These are phyloP conservation scores for Acropora yongei DNA, from an alignment of 64 coral and sea anemone genomes.

Conservation along the genomic window DNA sequence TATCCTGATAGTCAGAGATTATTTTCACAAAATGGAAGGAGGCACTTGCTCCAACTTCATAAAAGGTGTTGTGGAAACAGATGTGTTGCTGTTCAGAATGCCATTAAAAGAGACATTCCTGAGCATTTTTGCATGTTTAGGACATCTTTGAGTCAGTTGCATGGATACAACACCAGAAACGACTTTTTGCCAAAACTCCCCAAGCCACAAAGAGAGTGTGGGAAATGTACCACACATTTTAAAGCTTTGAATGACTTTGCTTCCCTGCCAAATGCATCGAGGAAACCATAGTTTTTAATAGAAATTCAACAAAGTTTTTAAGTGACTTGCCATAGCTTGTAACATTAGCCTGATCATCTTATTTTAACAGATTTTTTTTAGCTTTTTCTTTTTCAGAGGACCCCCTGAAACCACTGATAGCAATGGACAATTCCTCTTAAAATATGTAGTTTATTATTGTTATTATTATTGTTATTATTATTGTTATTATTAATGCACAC, in stretches of 20 bases:
- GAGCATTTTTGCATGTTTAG: conserved; percentile 49
- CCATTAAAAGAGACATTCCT: conserved; percentile 38
- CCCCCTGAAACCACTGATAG: too few species aligned
- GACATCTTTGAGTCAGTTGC: conserved; percentile 3
- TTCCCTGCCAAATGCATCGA: too few species aligned
- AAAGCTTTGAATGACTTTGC: neutral
- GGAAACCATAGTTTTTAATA: too few species aligned
- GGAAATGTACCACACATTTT: neutral
- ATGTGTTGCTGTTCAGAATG: conserved; percentile 27
- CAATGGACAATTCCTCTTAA: too few species aligned
- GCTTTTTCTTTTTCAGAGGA: too few species aligned
- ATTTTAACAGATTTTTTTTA: too few species aligned
- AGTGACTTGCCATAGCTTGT: too few species aligned
- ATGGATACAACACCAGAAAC: conserved; percentile 49
- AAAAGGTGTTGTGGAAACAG: neutral
- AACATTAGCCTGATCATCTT: too few species aligned
- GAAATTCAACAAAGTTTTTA: too few species aligned
- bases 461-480: too few species aligned
- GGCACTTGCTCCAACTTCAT: neutral
- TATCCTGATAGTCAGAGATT: neutral
- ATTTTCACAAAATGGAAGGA: neutral
- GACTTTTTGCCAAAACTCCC: conserved; percentile 6
- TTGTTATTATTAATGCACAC: too few species aligned
- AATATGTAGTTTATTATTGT: too few species aligned
- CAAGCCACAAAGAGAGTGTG: conserved; percentile 1